These are phyloP conservation scores for Aleiodes leptofemur DNA, from an alignment of 2,888 invertebrate genomes.

Conservation along the genomic window DNA sequence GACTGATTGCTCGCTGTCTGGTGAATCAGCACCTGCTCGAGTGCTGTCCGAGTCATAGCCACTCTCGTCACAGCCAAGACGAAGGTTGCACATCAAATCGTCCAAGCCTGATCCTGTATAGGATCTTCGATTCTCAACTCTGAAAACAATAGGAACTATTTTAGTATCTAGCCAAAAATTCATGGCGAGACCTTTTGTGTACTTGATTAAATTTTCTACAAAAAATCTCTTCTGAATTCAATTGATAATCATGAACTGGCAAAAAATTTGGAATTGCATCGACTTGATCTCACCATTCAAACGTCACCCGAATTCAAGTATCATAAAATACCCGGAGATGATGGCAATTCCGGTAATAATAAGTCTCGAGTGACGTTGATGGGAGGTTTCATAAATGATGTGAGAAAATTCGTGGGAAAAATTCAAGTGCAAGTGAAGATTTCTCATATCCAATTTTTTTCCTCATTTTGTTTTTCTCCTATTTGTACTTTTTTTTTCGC, in stretches of 20 bases:
- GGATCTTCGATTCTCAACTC: constrained; percentile 55
- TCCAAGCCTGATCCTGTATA: constrained; percentile 62
- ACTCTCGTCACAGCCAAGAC: constrained; percentile 77
- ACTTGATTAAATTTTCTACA: no score
- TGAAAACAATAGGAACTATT: constrained; percentile 39
- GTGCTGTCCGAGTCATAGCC: constrained; percentile 81
- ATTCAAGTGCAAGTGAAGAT: constrained; percentile 32
- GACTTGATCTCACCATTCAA: not conserved
- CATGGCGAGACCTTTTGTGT: no score
- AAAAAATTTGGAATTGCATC: not conserved
- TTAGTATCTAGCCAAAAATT: not conserved
- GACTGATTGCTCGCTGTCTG: constrained; percentile 72
- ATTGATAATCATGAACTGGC: not conserved
- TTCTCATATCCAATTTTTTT: constrained; percentile 11
- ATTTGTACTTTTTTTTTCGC: not conserved
- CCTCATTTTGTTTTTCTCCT: not conserved
- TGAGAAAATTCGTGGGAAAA: constrained; percentile 27
- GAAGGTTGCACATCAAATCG: constrained; percentile 70
- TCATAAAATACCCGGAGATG: not conserved
- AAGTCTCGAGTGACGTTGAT: not conserved
- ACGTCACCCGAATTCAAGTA: not conserved
- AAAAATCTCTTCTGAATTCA: no score
- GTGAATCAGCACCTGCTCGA: constrained; percentile 77
- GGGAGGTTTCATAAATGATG: constrained; percentile 21
- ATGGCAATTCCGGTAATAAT: constrained; percentile 18